Evolutionary conservation across 2,888 invertebrate genomes (phyloP).

Genomic region (Rotaria sp.): DNA sequence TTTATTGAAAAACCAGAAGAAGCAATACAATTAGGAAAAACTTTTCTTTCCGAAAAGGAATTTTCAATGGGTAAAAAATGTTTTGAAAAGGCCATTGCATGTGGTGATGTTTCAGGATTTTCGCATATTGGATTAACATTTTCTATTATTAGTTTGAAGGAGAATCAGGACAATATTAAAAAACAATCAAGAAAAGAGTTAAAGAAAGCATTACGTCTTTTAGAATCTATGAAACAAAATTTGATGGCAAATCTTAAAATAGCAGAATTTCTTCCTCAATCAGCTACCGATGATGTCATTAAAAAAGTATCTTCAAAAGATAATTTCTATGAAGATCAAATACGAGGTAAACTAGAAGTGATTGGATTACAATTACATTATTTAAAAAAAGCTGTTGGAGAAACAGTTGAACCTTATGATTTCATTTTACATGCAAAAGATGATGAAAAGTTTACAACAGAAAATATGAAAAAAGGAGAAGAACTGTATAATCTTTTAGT

Average conservation of each 20-base stretch:
- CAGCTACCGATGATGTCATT: neutral
- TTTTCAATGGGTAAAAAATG: neutral
- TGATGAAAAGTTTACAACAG: neutral
- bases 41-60: neutral
- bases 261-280: neutral
- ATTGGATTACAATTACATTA: conserved; percentile 15
- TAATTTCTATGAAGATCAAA: neutral
- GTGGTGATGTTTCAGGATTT: neutral
- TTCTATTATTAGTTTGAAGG: neutral
- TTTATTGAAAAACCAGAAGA: neutral
- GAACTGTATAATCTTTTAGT: neutral
- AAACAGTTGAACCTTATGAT: neutral
- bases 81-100: neutral
- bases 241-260: conserved; percentile 1
- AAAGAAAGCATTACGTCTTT: neutral
- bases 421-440: neutral
- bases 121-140: neutral
- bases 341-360: neutral
- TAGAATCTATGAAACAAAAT: neutral
- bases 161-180: neutral
- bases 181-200: neutral
- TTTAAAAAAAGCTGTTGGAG: neutral
- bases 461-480: neutral
- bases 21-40: neutral
- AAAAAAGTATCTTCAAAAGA: neutral